These are phyloP conservation scores for Drosophila mercatorum DNA, from an alignment of 2,888 invertebrate genomes.

Conservation along the genomic window DNA sequence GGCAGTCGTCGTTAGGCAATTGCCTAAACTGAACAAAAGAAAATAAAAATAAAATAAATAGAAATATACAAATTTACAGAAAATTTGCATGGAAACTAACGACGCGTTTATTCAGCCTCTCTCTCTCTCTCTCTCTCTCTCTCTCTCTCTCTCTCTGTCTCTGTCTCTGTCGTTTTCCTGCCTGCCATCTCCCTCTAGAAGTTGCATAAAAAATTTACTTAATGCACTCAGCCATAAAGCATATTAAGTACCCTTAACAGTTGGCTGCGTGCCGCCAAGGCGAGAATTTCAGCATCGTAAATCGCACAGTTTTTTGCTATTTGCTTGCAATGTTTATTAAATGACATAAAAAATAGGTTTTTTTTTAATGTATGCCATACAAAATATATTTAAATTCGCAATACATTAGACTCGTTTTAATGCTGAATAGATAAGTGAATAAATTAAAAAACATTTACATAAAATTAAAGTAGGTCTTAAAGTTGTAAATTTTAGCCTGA, in stretches of 20 bases:
- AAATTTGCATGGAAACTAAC: constrained; percentile 32
- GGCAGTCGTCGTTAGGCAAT: constrained; percentile 11
- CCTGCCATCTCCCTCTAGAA: constrained; percentile 4
- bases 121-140: not conserved
- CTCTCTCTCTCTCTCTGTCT: too few relatives aligned
- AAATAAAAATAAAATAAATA: not conserved
- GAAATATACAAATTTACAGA: constrained; percentile 11
- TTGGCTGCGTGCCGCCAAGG: constrained; percentile 11
- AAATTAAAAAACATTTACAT: too few relatives aligned
- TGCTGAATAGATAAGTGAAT: too few relatives aligned
- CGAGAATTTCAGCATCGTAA: constrained; percentile 28
- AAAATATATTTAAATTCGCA: not conserved
- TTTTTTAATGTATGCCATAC: not conserved
- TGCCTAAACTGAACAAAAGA: constrained; percentile 1
- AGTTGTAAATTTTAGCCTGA: too few relatives aligned
- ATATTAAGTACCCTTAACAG: constrained; percentile 13
- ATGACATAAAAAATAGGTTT: too few relatives aligned
- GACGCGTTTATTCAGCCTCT: not conserved
- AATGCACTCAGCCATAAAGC: constrained; percentile 18
- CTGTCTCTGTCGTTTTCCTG: not conserved
- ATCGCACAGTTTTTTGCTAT: not conserved
- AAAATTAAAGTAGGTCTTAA: too few relatives aligned
- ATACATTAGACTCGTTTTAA: not conserved
- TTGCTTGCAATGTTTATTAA: not conserved
- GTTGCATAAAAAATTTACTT: constrained; percentile 18